phyloP scores from a whole-genome alignment of 2,888 invertebrate species.

The Icerya purchasi region DNA sequence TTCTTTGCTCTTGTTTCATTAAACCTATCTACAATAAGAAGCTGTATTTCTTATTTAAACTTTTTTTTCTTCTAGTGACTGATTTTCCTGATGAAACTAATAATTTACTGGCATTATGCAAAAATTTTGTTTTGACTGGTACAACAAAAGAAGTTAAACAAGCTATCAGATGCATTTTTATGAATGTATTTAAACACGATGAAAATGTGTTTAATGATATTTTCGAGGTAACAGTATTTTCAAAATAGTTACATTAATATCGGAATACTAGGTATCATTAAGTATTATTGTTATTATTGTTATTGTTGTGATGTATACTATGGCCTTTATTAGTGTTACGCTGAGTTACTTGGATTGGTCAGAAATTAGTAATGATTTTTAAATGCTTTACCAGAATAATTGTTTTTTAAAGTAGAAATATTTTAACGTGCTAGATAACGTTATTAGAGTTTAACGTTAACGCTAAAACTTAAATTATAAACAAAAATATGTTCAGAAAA shows the following conservation, averaged over 20 bases:
- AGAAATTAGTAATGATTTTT: too few relatives aligned
- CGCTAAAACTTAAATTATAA: too few relatives aligned
- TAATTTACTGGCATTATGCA: constrained; percentile 62
- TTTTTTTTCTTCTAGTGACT: constrained; percentile 34
- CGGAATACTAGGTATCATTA: not conserved
- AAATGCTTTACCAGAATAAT: too few relatives aligned
- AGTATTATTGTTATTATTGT: too few relatives aligned
- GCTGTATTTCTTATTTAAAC: too few relatives aligned
- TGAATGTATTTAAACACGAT: constrained; percentile 40
- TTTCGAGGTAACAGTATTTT: constrained; percentile 33
- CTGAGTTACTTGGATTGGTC: too few relatives aligned
- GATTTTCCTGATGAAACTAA: constrained; percentile 51
- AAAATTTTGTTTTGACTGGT: constrained; percentile 68
- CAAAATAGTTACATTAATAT: not conserved
- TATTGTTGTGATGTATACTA: not conserved
- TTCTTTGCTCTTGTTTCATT: too few relatives aligned
- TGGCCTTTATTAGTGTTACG: not conserved
- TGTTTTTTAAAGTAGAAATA: too few relatives aligned
- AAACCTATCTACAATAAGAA: too few relatives aligned
- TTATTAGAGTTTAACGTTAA: too few relatives aligned
- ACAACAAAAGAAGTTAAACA: constrained; percentile 92
- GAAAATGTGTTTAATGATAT: constrained; percentile 63
- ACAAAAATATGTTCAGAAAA: too few relatives aligned
- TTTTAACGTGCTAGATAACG: too few relatives aligned
- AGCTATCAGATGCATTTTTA: constrained; percentile 76